Base-by-base conservation (phyloP, 2,888 invertebrate genomes). In the Stegophylla sp. region DNA sequence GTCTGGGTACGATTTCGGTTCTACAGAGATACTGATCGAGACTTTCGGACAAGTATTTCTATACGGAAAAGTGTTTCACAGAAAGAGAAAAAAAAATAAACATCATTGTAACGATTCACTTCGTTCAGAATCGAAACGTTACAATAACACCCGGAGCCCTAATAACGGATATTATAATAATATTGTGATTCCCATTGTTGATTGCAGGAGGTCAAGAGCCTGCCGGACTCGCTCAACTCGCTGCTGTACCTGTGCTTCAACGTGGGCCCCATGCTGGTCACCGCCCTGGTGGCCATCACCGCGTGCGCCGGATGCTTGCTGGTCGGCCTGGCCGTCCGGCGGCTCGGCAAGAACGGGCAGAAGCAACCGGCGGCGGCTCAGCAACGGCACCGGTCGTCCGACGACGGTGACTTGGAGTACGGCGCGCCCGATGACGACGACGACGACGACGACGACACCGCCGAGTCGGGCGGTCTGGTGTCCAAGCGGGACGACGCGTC, bases 291-390 rank as follows among this genome's bases (percentile, higher is more conserved):
- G 43, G 53, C 85, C 0, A 83, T 86, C 28, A 85, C 85, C 0
- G 83, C 86, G 28, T n/a, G n/a, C n/a, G 84, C 83, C 2, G 87
- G 87, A 0, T 82, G 85, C 0, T 84, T 85, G 5, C 81, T 87
- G 73, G 86, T 87, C 10, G 72, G 87, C 51, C 82, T 85, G 13
- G 84, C 85, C 1, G 84, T 85, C n/a, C 45, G 86, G 0, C 83
- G 84, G 34, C 82, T 82, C 71, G 41, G 83, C 82, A 71, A 79
- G 82, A 15, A 45, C 83, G 66, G 75, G 82, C 51, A 41, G 48
- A n/a, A 17, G 83, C 82, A 59, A 74, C 20, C 1, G 15, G 17
- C 61, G 75, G 56, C 45, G 63, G 72, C n/a, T n/a, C 13, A 77
- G 71, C 53, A 75, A 61, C 56, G 71, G 41, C 59, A 72, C 13